Evolutionary conservation across 2,113 vertebrate species (phyloP).

Genomic region (Kryptolebias marmoratus): DNA sequence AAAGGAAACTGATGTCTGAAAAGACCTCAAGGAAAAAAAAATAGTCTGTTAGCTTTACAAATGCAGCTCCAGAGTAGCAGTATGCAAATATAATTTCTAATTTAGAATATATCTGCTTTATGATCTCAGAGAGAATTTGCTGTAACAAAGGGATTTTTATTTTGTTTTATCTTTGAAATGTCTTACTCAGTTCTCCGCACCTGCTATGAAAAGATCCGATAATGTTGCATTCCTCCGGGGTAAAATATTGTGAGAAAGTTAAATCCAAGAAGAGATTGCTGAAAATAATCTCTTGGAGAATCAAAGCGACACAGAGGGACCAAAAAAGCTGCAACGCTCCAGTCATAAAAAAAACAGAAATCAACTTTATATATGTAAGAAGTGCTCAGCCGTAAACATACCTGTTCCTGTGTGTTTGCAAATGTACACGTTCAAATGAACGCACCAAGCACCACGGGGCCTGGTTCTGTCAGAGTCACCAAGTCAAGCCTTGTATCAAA

Average conservation of each 20-base stretch:
- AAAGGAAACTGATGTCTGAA: conserved; percentile 10
- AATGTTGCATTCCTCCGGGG: conserved; percentile 58
- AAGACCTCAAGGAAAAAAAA: not conserved
- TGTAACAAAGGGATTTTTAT: conserved; percentile 44
- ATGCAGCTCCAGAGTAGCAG: conserved; percentile 18
- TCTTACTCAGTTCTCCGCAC: conserved; percentile 51
- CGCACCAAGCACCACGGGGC: conserved; percentile 27
- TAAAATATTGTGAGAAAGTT: conserved; percentile 50
- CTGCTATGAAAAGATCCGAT: conserved; percentile 65
- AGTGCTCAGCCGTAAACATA: not conserved
- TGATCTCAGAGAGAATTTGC: conserved; percentile 53
- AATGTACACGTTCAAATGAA: conserved; percentile 26
- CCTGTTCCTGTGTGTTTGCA: not conserved
- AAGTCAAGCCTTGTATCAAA: conserved; percentile 66
- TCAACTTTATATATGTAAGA: conserved; percentile 1
- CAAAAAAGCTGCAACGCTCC: conserved; percentile 15
- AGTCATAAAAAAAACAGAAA: conserved; percentile 4
- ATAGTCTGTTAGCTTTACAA: conserved; percentile 28
- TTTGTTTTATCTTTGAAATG: conserved; percentile 66
- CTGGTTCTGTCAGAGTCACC: conserved; percentile 66
- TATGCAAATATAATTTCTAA: conserved; percentile 56
- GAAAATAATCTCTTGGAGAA: conserved; percentile 58
- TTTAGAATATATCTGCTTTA: conserved; percentile 52
- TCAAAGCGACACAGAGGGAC: conserved; percentile 44
- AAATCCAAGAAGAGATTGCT: conserved; percentile 55